A percentile compares a stretch with the other conserved stretches of the same genome.
These are phyloP conservation scores for Naja naja DNA, from an alignment of 2,113 vertebrate genomes.

Conservation along the genomic window DNA sequence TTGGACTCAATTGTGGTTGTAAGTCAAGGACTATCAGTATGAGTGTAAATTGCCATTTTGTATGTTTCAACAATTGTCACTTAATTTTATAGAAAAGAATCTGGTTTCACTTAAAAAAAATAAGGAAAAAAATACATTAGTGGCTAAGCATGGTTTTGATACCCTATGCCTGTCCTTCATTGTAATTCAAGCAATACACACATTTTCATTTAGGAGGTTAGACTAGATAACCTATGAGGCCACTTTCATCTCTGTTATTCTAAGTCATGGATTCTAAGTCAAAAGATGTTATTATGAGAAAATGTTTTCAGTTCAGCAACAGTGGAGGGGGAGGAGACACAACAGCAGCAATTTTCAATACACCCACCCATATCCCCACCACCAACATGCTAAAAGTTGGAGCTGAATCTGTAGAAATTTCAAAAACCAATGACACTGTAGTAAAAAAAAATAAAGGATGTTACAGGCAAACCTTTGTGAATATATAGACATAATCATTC, in stretches of 20 bases:
- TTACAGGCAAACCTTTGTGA: background rate
- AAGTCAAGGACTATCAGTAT: background rate
- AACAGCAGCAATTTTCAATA: background rate
- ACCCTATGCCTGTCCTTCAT: background rate
- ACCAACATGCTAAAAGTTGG: background rate
- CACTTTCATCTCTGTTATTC: too few relatives aligned
- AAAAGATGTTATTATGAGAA: background rate
- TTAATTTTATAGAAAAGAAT: background rate
- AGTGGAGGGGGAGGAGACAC: background rate
- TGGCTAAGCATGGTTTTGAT: background rate
- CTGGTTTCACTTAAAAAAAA: background rate
- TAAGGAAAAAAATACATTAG: background rate
- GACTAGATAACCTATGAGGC: too few relatives aligned
- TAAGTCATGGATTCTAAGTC: too few relatives aligned
- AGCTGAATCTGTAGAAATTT: background rate
- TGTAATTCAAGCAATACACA: background rate
- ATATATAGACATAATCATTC: background rate
- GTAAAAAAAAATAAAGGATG: background rate
- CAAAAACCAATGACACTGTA: background rate
- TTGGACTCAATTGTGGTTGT: background rate
- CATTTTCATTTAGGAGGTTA: background rate
- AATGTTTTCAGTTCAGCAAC: background rate
- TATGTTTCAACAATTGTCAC: background rate
- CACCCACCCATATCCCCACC: background rate
- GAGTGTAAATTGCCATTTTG: background rate